Base-by-base conservation (phyloP, 2,888 invertebrate species). In the Amphimallon solstitiale region DNA sequence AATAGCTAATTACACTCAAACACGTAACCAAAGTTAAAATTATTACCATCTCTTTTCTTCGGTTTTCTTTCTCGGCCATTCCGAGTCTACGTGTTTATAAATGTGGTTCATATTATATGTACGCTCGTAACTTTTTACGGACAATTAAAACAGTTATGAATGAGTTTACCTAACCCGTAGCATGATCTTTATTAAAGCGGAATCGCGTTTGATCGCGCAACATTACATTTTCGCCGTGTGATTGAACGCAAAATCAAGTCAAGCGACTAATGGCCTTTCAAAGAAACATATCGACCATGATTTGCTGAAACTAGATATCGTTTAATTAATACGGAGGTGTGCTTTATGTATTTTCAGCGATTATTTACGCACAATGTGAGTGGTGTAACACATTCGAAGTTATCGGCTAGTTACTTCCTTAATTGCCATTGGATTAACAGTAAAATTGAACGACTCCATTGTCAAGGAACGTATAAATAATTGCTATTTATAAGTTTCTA, bases 231-330 rank as follows among this genome's bases (percentile, higher is more conserved):
- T 59, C 67, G 67, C 70, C 70, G 66, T 73, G 49, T 71, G 69
- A 75, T 72, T 65, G 71, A 71, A 69, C 71, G 67, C n/a, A n/a
- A 73, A 70, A 70, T 67, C 72, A 68, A 71, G 72, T 68, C 71
- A 70, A 70, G 67, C 69, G 68, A 65, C 70, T 70, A 70, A 71
- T 68, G 66, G 67, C 63, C 68, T 65, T 66, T 61, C 46, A 52
- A 48, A 61, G 49, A 52, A 62, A 64, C 54, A 14, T 23, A 23
- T 12, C 21, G 29, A 40, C 46, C 64, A 45, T 66, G 40, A 62
- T 52, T 63, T 40, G 56, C 56, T 43, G 43, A 29, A 59, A 59
- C 17, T 45, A 59, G 43, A 59, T 23, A 7, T 15, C 43, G 14
- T 59, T 59, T 43, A 43, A 23, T 59, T 59, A 15, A 29, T 15